Percentiles rank a stretch among this genome's conserved stretches.
phyloP scores from a whole-genome alignment of 2,888 invertebrate genomes.

The Caenorhabditis imperialis region DNA sequence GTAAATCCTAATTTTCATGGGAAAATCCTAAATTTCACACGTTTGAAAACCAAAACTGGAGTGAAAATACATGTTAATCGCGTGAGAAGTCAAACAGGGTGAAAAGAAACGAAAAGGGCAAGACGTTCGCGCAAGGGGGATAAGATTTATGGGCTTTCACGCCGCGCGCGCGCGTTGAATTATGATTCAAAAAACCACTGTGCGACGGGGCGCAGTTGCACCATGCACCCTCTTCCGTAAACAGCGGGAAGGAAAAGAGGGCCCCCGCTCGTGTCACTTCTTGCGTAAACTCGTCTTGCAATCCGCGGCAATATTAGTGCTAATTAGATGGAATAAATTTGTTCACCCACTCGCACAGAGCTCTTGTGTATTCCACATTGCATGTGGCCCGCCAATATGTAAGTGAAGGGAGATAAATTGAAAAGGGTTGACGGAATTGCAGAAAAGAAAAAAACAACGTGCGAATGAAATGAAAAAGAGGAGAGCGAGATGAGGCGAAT shows the following conservation, averaged over 20 bases:
- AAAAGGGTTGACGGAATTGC: neutral
- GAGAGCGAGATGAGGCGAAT: neutral
- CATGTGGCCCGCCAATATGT: neutral
- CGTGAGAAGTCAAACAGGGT: too few species aligned
- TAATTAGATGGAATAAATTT: conserved; percentile 25
- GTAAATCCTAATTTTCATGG: too few species aligned
- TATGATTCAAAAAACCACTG: conserved; percentile 2
- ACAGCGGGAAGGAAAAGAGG: neutral
- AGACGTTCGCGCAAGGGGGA: too few species aligned
- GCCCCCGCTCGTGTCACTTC: conserved; percentile 19
- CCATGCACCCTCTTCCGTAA: neutral
- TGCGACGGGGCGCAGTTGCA: neutral
- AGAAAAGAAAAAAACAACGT: neutral
- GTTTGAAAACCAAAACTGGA: too few species aligned
- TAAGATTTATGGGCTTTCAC: too few species aligned
- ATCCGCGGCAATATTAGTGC: conserved; percentile 16
- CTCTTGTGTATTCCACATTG: too few species aligned
- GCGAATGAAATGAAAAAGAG: neutral
- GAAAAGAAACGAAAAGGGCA: neutral
- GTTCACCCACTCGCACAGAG: neutral
- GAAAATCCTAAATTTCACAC: too few species aligned
- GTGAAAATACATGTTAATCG: too few species aligned
- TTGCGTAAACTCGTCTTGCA: conserved; percentile 15
- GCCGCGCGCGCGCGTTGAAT: neutral
- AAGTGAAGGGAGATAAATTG: neutral